These are phyloP conservation scores for Euspilapteryx auroguttella DNA, from an alignment of 2,888 invertebrate species.

Conservation along the genomic window DNA sequence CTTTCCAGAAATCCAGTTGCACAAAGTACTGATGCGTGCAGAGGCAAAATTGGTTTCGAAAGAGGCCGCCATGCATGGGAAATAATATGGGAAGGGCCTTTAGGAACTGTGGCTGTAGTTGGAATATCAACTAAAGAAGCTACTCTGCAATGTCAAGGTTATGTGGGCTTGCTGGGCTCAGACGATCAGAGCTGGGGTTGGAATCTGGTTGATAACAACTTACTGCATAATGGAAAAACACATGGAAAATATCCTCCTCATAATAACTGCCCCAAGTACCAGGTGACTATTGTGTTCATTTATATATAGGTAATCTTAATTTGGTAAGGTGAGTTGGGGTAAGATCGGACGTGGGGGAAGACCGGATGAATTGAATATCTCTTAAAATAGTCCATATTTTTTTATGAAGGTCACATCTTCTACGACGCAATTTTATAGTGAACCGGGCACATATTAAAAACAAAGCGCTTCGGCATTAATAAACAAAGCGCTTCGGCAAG, in stretches of 20 bases:
- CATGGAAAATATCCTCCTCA: constrained; percentile 92
- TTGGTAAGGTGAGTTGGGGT: too few species aligned
- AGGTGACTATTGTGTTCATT: too few species aligned
- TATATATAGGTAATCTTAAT: too few species aligned
- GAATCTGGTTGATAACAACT: constrained; percentile 97
- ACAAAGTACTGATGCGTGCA: constrained; percentile 95
- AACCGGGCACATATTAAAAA: too few species aligned
- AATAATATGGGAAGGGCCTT: constrained; percentile 97
- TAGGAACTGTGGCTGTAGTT: constrained; percentile 97
- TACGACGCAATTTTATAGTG: too few species aligned
- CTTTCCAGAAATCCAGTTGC: constrained; percentile 88
- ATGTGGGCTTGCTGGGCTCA: constrained; percentile 91
- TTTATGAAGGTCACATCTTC: too few species aligned
- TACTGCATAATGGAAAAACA: constrained; percentile 94
- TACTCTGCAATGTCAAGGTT: constrained; percentile 90
- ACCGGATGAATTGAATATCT: too few species aligned
- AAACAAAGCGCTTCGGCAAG: too few species aligned
- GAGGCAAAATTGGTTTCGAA: constrained; percentile 88
- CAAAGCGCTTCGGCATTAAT: too few species aligned
- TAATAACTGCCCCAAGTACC: constrained; percentile 97
- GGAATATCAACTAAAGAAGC: constrained; percentile 95
- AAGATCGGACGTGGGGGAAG: too few species aligned
- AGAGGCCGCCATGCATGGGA: constrained; percentile 97
- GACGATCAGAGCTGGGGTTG: constrained; percentile 99
- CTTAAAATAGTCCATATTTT: too few species aligned